phyloP scores from a whole-genome alignment of 2,113 vertebrate species.

The Manacus vitellinus region DNA sequence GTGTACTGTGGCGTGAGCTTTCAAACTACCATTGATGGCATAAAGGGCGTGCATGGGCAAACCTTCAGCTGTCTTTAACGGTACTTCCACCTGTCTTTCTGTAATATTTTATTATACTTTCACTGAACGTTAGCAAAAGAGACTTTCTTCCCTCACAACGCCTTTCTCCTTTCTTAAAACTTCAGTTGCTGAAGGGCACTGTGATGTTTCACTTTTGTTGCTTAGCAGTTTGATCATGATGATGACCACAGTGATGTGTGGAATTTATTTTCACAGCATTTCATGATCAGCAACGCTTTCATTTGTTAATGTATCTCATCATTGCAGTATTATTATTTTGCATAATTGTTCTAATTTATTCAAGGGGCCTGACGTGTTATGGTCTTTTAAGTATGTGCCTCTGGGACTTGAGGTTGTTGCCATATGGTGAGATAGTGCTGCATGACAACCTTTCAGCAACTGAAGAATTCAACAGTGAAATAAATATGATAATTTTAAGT shows the following conservation, averaged over 20 bases:
- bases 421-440: slow-evolving; percentile 73
- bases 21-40: background rate
- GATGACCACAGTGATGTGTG: slow-evolving; percentile 37
- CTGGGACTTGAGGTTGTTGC: slow-evolving; percentile 81
- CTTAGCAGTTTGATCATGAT: slow-evolving; percentile 34
- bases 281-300: background rate
- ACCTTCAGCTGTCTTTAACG: background rate
- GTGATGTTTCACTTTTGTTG: background rate
- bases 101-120: background rate
- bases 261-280: slow-evolving; percentile 44
- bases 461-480: slow-evolving; percentile 64
- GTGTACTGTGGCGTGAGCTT: background rate
- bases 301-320: slow-evolving; percentile 54
- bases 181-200: background rate
- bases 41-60: background rate
- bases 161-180: background rate
- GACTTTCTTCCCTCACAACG: background rate
- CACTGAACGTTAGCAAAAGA: background rate
- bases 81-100: background rate
- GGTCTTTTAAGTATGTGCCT: slow-evolving; percentile 71
- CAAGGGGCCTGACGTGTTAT: slow-evolving; percentile 62
- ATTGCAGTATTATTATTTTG: slow-evolving; percentile 55
- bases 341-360: slow-evolving; percentile 66
- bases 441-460: slow-evolving; percentile 65
- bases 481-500: slow-evolving; percentile 54